Evolutionary conservation across 2,797 vertebrate species (phyloP), one percentile per base, ranked within the genome.

Genomic region (Arctocebus calabarensis): DNA sequence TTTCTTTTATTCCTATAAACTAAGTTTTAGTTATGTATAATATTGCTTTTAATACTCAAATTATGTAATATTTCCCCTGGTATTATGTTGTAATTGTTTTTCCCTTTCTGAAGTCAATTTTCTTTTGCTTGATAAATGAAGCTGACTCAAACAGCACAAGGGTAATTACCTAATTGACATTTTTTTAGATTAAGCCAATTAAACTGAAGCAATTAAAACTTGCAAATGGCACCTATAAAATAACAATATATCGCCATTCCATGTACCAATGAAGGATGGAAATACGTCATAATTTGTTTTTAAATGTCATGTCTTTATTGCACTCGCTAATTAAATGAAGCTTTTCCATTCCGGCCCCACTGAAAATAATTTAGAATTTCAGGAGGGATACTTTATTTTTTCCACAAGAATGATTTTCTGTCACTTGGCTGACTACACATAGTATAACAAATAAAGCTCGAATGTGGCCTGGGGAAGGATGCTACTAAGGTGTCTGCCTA

Each of bases 201-300:
- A 97, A 97, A 64, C 34, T 90, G 97, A 97, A 85, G 32, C 83
- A 95, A 96, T 98, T 96, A 97, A 96, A 96, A 48, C 81, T 89
- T 96, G 1, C 75, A 93, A 97, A 95, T 96, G 2, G 55, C 79
- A 96, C 55, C 32, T 84, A 79, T 81, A 86, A 96, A 95, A 96
- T 84, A 87, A 95, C 20, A 88, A 75, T 95, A 90, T 95, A 3
- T 94, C 68, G 96, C 97, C 91, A 97, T 94, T 91, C 23, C 78
- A 23, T 92, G 74, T 94, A 37, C 45, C 87, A 57, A 90, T 96
- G 94, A 90, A 97, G 88, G 70, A 85, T 74, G 70, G 82, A 85
- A 97, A 91, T 84, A 81, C 77, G 37, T 61, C 73, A 91, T 96
- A 37, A 43, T 94, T 97, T 96, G 71, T 79, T 97, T 84, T 93